These are phyloP conservation scores for Carcharodon carcharias DNA, from an alignment of 2,797 vertebrate genomes.

Conservation along the genomic window DNA sequence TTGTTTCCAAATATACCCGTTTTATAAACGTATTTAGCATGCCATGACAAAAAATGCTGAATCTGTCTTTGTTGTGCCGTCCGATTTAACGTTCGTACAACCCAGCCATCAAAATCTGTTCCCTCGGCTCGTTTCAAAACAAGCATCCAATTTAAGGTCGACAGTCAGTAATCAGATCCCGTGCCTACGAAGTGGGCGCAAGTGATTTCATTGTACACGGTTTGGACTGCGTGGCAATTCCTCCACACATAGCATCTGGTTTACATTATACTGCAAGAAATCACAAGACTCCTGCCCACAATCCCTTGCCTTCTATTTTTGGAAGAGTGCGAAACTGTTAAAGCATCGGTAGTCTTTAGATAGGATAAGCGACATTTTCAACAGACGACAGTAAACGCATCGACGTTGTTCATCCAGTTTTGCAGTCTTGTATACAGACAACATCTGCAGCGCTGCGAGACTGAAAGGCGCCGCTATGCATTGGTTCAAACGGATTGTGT, in stretches of 20 bases:
- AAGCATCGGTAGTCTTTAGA: constrained; percentile 14
- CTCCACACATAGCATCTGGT: constrained; percentile 29
- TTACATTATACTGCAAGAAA: constrained; percentile 28
- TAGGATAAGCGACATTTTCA: neutral
- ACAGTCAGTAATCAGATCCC: neutral
- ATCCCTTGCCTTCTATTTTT: constrained; percentile 37
- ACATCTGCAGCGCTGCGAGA: neutral
- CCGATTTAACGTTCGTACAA: neutral
- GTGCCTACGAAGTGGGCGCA: neutral
- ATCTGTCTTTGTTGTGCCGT: neutral
- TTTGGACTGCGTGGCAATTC: constrained; percentile 35
- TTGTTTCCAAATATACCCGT: neutral
- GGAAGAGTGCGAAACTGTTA: constrained; percentile 15
- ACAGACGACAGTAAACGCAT: neutral
- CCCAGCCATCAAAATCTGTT: neutral
- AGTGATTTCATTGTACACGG: constrained; percentile 25
- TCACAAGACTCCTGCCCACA: constrained; percentile 37
- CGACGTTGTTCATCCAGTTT: neutral
- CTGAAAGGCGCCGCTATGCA: neutral
- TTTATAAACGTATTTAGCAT: neutral
- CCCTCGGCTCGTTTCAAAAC: neutral
- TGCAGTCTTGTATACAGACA: neutral
- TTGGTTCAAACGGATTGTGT: neutral
- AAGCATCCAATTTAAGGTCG: neutral
- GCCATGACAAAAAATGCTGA: neutral